Evolutionary conservation across 2,797 vertebrate genomes (phyloP).

Genomic region (Enteromius argenteus): DNA sequence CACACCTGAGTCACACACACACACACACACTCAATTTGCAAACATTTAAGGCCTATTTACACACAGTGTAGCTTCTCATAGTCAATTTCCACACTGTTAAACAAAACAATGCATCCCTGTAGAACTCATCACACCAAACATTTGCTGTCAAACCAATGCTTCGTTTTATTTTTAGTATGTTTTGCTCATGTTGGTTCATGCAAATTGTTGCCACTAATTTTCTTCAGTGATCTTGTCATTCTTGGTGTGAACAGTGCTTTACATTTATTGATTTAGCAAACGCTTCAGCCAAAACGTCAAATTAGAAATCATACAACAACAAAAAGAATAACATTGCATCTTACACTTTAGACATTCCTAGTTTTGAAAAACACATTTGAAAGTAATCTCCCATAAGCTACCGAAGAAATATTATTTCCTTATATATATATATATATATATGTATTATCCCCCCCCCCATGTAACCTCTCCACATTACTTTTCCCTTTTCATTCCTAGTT

Average conservation of each 20-base stretch:
- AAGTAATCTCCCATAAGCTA: background rate
- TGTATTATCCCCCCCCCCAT: too few relatives aligned
- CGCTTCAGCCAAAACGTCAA: too few relatives aligned
- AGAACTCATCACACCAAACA: background rate
- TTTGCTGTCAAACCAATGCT: background rate
- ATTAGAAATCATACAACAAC: background rate
- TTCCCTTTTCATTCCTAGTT: too few relatives aligned
- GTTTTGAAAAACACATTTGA: background rate
- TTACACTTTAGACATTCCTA: background rate
- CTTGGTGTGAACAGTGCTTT: background rate
- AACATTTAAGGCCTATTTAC: conserved; percentile 8
- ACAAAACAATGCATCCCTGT: background rate
- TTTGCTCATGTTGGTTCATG: background rate
- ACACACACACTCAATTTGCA: background rate
- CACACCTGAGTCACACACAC: background rate
- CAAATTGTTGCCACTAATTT: background rate
- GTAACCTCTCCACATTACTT: too few relatives aligned
- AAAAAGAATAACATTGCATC: background rate
- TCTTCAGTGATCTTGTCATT: background rate
- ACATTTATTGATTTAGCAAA: background rate
- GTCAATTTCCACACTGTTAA: background rate
- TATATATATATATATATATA: too few relatives aligned
- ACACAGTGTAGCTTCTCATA: conserved; percentile 14
- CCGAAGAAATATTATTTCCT: background rate
- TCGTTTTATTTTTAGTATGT: background rate